Conservation (phyloP, 2,113 vertebrate species). For the Rhinolophus sinicus region DNA sequence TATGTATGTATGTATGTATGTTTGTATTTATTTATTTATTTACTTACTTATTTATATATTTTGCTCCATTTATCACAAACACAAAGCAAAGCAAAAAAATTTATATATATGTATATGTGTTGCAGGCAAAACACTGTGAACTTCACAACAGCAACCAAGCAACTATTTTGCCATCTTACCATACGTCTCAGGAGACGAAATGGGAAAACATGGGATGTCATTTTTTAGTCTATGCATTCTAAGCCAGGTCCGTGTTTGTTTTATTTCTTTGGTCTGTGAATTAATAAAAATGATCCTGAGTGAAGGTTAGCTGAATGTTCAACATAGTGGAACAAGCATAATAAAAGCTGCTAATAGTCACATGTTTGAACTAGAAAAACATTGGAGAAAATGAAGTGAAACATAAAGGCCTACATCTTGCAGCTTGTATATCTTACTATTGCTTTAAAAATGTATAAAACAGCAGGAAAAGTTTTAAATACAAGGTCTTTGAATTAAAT, state of each 20-base stretch:
- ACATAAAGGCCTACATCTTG: constrained; percentile 82
- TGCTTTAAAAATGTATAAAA: constrained; percentile 83
- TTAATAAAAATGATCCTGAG: constrained; percentile 76
- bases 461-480: constrained; percentile 85
- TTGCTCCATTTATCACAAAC: constrained; percentile 81
- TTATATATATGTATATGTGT: constrained; percentile 74
- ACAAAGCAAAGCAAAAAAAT: constrained; percentile 82
- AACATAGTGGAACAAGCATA: constrained; percentile 68
- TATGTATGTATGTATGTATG: constrained; percentile 43
- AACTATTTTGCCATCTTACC: constrained; percentile 86
- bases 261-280: constrained; percentile 76
- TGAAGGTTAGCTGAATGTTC: constrained; percentile 70
- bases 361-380: constrained; percentile 57
- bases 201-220: constrained; percentile 79
- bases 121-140: constrained; percentile 89
- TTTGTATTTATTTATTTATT: constrained; percentile 38
- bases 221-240: constrained; percentile 85
- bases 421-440: constrained; percentile 83
- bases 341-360: constrained; percentile 76
- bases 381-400: constrained; percentile 61
- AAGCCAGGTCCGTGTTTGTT: constrained; percentile 83
- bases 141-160: constrained; percentile 86
- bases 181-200: constrained; percentile 86
- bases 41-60: constrained; percentile 45
- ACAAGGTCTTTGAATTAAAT: constrained; percentile 81